phyloP scores from a whole-genome alignment of 2,888 invertebrate genomes.

The Eudemis profundana region DNA sequence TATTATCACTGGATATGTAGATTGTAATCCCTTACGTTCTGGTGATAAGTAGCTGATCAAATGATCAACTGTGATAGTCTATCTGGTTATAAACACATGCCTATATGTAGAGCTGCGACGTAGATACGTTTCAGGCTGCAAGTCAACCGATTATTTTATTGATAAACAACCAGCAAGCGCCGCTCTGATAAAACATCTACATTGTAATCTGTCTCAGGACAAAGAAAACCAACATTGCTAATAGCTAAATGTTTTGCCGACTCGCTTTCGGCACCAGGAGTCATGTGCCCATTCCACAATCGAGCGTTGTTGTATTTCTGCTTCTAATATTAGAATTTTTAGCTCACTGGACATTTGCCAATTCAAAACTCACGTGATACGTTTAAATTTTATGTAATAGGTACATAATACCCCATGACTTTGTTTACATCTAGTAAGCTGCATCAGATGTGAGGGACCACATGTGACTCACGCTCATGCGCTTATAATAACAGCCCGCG shows the following conservation, averaged over 20 bases:
- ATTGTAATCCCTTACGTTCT: not conserved
- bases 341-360: constrained; percentile 79
- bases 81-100: not conserved
- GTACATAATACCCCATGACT: constrained; percentile 40
- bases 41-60: not conserved
- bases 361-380: constrained; percentile 67
- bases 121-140: constrained; percentile 7
- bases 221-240: constrained; percentile 35
- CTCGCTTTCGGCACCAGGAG: constrained; percentile 60
- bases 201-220: constrained; percentile 27
- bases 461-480: constrained; percentile 27
- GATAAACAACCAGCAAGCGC: constrained; percentile 14
- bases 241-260: constrained; percentile 18
- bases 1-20: not conserved
- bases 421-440: constrained; percentile 26
- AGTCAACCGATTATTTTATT: constrained; percentile 25
- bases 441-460: constrained; percentile 10
- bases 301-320: constrained; percentile 72
- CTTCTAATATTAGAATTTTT: constrained; percentile 82
- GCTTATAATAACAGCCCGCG: constrained; percentile 33
- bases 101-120: not conserved
- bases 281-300: constrained; percentile 79
- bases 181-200: constrained; percentile 23
- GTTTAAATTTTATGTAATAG: constrained; percentile 55
- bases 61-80: not conserved